Conservation (phyloP, 2,113 vertebrate species). For the Centropristis striata region DNA sequence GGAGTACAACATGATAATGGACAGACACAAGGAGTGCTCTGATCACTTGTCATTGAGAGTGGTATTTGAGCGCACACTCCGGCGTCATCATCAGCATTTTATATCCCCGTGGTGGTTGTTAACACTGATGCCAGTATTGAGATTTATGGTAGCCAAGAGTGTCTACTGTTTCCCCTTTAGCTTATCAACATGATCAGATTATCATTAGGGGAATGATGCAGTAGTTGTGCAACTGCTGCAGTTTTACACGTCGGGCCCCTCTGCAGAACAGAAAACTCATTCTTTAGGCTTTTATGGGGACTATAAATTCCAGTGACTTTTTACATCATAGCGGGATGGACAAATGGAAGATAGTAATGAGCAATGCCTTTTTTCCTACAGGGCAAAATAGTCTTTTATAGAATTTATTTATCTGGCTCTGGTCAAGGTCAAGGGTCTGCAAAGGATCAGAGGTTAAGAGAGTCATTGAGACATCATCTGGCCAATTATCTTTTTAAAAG, state of each 20-base stretch:
- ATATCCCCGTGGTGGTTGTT: conserved; percentile 69
- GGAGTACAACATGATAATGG: conserved; percentile 72
- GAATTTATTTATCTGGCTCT: conserved; percentile 25
- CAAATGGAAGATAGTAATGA: conserved; percentile 36
- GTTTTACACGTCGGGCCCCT: conserved; percentile 15
- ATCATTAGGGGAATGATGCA: conserved; percentile 63
- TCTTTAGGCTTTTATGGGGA: conserved; percentile 36
- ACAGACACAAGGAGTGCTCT: conserved; percentile 58
- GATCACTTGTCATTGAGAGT: conserved; percentile 58
- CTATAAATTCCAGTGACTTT: conserved; percentile 42
- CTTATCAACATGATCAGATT: conserved; percentile 67
- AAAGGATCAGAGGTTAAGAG: conserved; percentile 39
- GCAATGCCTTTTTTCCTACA: conserved; percentile 13
- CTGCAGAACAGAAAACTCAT: conserved; percentile 23
- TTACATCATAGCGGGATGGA: conserved; percentile 17
- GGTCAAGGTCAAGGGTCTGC: conserved; percentile 41
- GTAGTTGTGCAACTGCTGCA: conserved; percentile 42
- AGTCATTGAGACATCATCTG: conserved; percentile 39
- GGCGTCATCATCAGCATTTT: conserved; percentile 63
- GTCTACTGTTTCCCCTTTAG: conserved; percentile 58
- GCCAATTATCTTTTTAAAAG: conserved; percentile 39
- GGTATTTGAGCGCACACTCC: conserved; percentile 45
- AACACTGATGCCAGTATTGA: conserved; percentile 64
- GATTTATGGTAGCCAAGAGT: conserved; percentile 66
- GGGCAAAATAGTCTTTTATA: conserved; percentile 13